Evolutionary conservation across 2,113 vertebrate species (phyloP), one percentile per base, ranked within the genome.

Genomic region (Serinus canaria): DNA sequence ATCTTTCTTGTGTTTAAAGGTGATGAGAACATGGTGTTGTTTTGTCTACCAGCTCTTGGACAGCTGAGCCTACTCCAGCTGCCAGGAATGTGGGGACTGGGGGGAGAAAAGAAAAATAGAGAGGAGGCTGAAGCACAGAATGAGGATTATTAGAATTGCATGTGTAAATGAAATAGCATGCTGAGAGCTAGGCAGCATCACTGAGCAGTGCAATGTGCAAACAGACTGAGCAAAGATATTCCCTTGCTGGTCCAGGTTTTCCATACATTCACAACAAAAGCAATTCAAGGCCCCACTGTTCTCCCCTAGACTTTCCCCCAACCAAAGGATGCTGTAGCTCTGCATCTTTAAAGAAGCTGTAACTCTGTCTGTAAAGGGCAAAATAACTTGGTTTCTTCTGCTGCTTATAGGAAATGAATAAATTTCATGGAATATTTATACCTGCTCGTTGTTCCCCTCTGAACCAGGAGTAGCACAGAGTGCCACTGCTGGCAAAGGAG

Each of bases 161-260:
- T 59, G 89, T 76, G 62, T 47, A 89, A 89, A 72, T 89, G 74
- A 73, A 94, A 69, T 2, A 78, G 56, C 56, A 2, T 47, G 85
- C 85, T 89, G 95, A 92, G 87, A 94, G 78, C 72, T 31, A 78
- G 81, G 80, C 82, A 96, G 53, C 77, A 80, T 91, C 74, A 69
- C 58, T 64, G 80, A 95, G 87, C 52, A 80, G 55, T 50, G 81
- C 90, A 95, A 63, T 15, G 15, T n/a, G 50, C 83, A 95, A 81
- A 92, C 77, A 92, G 64, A 74, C 77, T 93, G 78, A 85, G 64
- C 83, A 84, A 83, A 80, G 87, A 43, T 44, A 37, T 60, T 96
- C 75, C 85, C 84, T 94, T 94, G 87, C 64, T 90, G 85, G 83
- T 59, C 87, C 92, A 90, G 74, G 68, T 69, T 93, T 95, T 70